Evolutionary conservation across 2,113 vertebrate species (phyloP).

Genomic region (Pollachius pollachius): DNA sequence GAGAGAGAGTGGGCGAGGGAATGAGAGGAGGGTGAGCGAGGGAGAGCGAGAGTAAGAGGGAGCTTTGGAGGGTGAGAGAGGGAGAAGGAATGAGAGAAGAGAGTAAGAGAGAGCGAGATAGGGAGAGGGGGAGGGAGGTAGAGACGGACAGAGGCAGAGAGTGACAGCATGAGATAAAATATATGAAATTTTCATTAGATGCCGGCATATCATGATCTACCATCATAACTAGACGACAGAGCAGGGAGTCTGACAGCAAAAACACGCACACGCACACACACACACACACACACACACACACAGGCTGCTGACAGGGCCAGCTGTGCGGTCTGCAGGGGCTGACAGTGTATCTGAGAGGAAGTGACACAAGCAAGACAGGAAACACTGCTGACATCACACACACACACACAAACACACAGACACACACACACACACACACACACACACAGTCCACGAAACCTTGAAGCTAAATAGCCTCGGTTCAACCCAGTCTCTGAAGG

Average conservation of each 20-base stretch:
- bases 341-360: constrained; percentile 54
- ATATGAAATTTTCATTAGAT: not conserved
- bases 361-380: constrained; percentile 48
- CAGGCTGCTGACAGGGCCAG: constrained; percentile 36
- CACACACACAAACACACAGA: constrained; percentile 10
- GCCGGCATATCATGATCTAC: not conserved
- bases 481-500: not conserved
- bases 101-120: too few species aligned
- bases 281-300: constrained; percentile 14
- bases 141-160: too few species aligned
- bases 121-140: too few species aligned
- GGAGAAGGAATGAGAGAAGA: too few species aligned
- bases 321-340: constrained; percentile 44
- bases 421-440: constrained; percentile 5
- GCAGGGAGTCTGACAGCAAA: not conserved
- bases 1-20: too few species aligned
- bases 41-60: too few species aligned
- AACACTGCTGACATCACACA: constrained; percentile 19
- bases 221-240: not conserved
- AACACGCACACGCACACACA: constrained; percentile 14
- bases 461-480: not conserved
- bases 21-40: too few species aligned
- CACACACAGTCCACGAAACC: not conserved
- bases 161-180: too few species aligned
- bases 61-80: too few species aligned